phyloP scores from a whole-genome alignment of 1,140 invertebrate species.

The Dreissena polymorpha region DNA sequence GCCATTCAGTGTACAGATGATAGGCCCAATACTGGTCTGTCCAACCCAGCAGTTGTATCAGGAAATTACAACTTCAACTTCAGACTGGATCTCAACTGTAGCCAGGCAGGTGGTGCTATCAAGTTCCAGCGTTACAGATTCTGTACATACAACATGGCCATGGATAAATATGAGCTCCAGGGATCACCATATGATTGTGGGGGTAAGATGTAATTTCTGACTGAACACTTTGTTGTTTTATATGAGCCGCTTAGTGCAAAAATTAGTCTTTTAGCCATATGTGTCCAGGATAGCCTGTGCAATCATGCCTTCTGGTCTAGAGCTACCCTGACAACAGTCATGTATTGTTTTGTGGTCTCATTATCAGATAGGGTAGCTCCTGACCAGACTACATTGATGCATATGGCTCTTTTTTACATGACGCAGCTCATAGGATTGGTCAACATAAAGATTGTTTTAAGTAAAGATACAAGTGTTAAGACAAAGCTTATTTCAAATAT shows the following conservation, averaged over 20 bases:
- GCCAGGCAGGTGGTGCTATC: background rate
- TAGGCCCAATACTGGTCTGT: background rate
- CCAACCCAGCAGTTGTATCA: background rate
- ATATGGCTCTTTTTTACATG: too few species aligned
- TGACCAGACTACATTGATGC: too few species aligned
- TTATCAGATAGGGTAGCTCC: too few species aligned
- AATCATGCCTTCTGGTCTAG: background rate
- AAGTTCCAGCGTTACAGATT: constrained; percentile 19
- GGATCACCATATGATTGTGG: constrained; percentile 53
- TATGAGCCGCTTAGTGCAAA: background rate
- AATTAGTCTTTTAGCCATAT: background rate
- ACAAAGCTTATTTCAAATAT: too few species aligned
- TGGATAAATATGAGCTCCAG: constrained; percentile 26
- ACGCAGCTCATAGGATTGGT: too few species aligned
- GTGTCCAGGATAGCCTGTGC: background rate
- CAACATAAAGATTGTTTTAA: too few species aligned
- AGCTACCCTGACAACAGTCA: background rate
- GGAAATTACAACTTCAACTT: constrained; percentile 30
- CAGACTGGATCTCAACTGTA: constrained; percentile 16
- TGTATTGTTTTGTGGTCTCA: background rate
- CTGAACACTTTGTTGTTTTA: background rate
- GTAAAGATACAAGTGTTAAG: too few species aligned
- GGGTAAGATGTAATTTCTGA: constrained; percentile 13
- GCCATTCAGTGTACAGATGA: background rate
- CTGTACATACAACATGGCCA: constrained; percentile 37